Evolutionary conservation across 1,140 invertebrate genomes (phyloP), one percentile per base, ranked within the genome.

Genomic region (Tenebrio molitor): DNA sequence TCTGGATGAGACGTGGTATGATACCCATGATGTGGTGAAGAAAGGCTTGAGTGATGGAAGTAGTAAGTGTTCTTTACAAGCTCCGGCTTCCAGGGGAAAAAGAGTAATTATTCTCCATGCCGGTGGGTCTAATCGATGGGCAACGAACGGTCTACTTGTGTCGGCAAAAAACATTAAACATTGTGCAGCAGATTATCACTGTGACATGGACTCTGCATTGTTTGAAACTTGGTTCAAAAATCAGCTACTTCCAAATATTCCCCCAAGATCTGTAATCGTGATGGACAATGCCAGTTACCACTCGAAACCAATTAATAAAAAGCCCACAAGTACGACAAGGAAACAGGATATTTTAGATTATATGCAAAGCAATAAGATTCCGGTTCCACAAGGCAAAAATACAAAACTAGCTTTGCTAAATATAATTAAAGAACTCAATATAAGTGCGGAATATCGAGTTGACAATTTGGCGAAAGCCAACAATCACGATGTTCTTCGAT

Each of bases 21-120:
- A n/a, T n/a, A n/a, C n/a, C n/a, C n/a, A 71, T 50, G 62, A 71
- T 21, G 33, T 66, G 12, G 7, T 67, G 1, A 39, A 62, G 62
- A 67, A 62, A 44, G 69, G 73, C n/a, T 67, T 33, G 33, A 29
- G 17, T 4, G 63, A 71, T 68, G 19, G 21, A 2, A 14, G 10
- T 6, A 29, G 66, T 42, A 71, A 63, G 5, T 74, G 73, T 42
- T 1, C 2, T 23, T 42, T 67, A 42, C 21, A 19, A 33, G 34
- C 62, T 19, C 72, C 72, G 6, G 39, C 23, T 14, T 58, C 34
- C 10, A 80, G 76, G 75, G 77, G 75, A 6, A 71, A 74, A 39
- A 42, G 74, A 1, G 44, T 79, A 6, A 72, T 79, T 10, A 78
- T 82, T 39, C 66, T 79, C 8, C 81, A 80, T 67, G 78, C 76